Base-by-base conservation (phyloP, 53 echinoderm and acorn worm genomes). In the Paracentrotus lividus region DNA sequence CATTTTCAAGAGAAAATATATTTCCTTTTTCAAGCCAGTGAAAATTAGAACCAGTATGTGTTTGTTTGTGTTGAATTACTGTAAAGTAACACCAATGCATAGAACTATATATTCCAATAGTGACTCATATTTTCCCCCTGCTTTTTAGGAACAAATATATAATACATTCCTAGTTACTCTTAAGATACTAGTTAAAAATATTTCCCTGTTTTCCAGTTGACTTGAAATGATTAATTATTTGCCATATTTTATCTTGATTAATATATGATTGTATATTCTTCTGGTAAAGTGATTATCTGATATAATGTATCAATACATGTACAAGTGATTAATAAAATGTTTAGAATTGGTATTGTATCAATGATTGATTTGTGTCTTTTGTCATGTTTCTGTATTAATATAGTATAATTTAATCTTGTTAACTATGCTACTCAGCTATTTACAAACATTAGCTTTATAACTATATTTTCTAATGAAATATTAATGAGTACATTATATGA, bases 331-430 rank as follows among this genome's bases (percentile, higher is more conserved):
- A 86, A 55, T 86, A 86, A 86, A 86, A 32, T 86, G 56, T 86
- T 86, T 86, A 86, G 86, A 86, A 86, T 86, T 86, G 86, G 34
- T 86, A 86, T 86, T 86, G 86, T 55, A 86, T 53, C 56, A 86
- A 34, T 18, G 47, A 16, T 32, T 72, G 40, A 32, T 72, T 72
- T 72, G 36, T 36, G 14, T 66, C 5, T 36, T 16, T 64, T 18
- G 1, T 64, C 27, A 64, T 72, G 72, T 72, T 21, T 72, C 16
- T 72, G 72, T 72, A 4, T 72, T 38, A 20, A 36, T 38, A 38
- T 18, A 69, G 12, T 40, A 72, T 40, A 27, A n/a, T n/a, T n/a
- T n/a, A n/a, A n/a, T n/a, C n/a, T n/a, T n/a, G n/a, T n/a, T n/a
- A n/a, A n/a, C n/a, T n/a, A n/a, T n/a, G n/a, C n/a, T n/a, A n/a